These are phyloP conservation scores for Tetraneura akinire DNA, from an alignment of 1,140 invertebrate genomes.

Conservation along the genomic window DNA sequence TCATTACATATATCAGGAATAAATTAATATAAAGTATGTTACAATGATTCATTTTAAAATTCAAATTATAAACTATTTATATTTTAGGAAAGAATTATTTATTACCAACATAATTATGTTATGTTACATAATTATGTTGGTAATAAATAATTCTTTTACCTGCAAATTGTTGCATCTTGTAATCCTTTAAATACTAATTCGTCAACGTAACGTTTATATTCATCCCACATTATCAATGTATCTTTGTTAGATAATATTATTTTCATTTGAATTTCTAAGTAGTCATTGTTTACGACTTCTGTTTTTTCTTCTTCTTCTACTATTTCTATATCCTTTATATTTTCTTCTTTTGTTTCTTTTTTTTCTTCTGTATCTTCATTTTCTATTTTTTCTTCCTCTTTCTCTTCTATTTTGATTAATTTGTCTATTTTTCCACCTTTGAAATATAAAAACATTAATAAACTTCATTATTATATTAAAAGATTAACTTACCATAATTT, in stretches of 20 bases:
- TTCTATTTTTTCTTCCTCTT: not conserved
- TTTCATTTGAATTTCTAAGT: not conserved
- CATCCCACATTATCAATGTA: slow-evolving; percentile 62
- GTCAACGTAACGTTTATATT: slow-evolving; percentile 69
- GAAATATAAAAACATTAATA: no score
- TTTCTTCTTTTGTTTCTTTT: not conserved
- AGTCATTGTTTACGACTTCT: not conserved
- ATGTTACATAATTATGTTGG: not conserved
- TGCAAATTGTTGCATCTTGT: slow-evolving; percentile 61
- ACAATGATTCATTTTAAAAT: no score
- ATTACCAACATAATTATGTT: no score
- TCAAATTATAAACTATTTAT: no score
- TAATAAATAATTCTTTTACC: no score
- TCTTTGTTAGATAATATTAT: slow-evolving; percentile 53
- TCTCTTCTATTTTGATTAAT: no score
- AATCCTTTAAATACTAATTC: slow-evolving; percentile 66
- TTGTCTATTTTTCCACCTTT: no score
- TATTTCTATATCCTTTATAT: not conserved
- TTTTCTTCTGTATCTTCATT: not conserved
- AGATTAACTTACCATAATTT: not conserved
- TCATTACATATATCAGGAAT: no score
- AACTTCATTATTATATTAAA: no score
- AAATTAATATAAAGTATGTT: no score
- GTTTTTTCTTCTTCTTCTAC: not conserved
- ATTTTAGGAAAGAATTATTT: no score